Percentiles rank a stretch among this genome's conserved stretches.
Evolutionary conservation across 1,140 invertebrate genomes (phyloP).

Genomic region (Drosophila lini): DNA sequence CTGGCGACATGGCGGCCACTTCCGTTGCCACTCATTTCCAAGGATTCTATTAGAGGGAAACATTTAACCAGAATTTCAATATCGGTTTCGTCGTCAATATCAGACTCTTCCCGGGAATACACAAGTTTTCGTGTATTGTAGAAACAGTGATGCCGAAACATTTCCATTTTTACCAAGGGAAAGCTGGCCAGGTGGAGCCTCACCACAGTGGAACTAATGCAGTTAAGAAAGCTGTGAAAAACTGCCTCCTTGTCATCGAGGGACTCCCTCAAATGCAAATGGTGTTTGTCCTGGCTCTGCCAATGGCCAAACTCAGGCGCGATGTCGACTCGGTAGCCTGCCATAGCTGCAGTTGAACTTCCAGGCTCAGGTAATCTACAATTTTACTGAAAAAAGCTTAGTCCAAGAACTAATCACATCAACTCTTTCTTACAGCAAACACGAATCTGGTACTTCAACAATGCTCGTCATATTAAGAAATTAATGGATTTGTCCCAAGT

Average conservation of each 20-base stretch:
- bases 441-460: conserved; percentile 15
- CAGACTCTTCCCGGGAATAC: conserved; percentile 11
- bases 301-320: conserved; percentile 5
- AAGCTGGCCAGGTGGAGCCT: conserved; percentile 4
- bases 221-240: conserved; percentile 14
- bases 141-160: conserved; percentile 13
- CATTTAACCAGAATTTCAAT: conserved; percentile 2
- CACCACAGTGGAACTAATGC: conserved; percentile 5
- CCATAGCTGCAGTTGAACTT: conserved; percentile 27
- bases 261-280: background rate
- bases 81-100: background rate
- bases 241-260: background rate
- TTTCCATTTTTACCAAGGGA: background rate
- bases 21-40: conserved; percentile 1
- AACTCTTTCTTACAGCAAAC: conserved; percentile 29
- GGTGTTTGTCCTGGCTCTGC: conserved; percentile 5
- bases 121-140: background rate
- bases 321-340: conserved; percentile 23
- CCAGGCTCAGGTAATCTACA: conserved; percentile 17
- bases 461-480: background rate
- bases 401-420: too few relatives aligned
- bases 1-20: conserved; percentile 8
- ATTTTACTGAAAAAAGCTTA: conserved; percentile 15
- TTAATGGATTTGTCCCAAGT: background rate
- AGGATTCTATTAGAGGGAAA: conserved; percentile 24